Evolutionary conservation across 1,140 invertebrate species (phyloP), one percentile per base, ranked within the genome.

Genomic region (Pollicipes pollicipes): DNA sequence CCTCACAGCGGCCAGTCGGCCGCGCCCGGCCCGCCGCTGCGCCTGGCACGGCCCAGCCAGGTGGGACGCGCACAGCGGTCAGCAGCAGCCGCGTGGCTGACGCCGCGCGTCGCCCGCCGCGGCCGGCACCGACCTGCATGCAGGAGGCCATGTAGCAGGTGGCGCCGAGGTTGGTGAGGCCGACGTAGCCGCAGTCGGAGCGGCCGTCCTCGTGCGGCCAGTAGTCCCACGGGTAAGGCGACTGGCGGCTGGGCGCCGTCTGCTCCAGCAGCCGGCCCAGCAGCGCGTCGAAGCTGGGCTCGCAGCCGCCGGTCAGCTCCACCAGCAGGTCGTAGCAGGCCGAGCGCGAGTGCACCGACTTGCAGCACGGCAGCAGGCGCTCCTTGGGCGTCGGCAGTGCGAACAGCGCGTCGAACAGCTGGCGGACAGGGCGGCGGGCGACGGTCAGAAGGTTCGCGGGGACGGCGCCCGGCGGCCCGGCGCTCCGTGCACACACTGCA

Each of bases 111-210:
- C n/a, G n/a, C n/a, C n/a, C n/a, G n/a, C 16, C 32, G 16, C 32
- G 13, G 45, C 45, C 35, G 45, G 2, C 2, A 17, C 28, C n/a
- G 6, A 66, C 64, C 64, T 66, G 64, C 86, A 97, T 93, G 77
- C 92, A 95, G 29, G 93, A 93, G 3, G 94, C 94, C 91, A 97
- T 94, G 78, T 97, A 97, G 78, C 94, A 97, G 0, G 94, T 97
- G 24, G 94, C 94, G 29, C 95, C 94, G 8, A 97, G 81, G 80
- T 97, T 97, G 0, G 92, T 95, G 6, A 97, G 80, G 0, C 95
- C 95, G 0, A 95, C 93, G 80, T 94, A 96, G 8, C 93, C 94
- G 80, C 92, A 95, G 76, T 94, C 91, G 0, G 93, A 90, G 3
- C 93, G 81, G 0, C 91, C 92, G 78, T 96, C 93, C 76, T 97